These are phyloP conservation scores for Myiozetetes cayanensis DNA, from an alignment of 2,113 vertebrate species.

Conservation along the genomic window DNA sequence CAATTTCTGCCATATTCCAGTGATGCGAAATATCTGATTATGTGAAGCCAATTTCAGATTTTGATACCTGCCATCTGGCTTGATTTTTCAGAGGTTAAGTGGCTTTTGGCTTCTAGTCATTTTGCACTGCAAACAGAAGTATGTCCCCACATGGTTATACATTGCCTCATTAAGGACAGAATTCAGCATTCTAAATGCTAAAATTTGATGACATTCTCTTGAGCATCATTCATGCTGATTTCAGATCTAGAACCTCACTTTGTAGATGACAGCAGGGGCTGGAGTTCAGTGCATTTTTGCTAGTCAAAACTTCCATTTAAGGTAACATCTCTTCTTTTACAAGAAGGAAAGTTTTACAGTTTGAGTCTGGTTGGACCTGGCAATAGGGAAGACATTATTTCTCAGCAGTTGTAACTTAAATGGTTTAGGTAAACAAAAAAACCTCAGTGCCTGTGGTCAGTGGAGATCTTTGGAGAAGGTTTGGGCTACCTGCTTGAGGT, in stretches of 20 bases:
- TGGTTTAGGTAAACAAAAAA: not conserved
- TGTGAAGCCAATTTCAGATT: not conserved
- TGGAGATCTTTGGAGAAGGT: not conserved
- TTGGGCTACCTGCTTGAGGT: not conserved
- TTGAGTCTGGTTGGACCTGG: not conserved
- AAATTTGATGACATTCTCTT: not conserved
- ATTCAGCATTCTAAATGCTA: not conserved
- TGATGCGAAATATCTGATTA: not conserved
- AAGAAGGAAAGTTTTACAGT: not conserved
- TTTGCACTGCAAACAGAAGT: not conserved
- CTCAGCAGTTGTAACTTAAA: not conserved
- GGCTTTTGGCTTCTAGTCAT: not conserved
- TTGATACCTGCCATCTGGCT: not conserved
- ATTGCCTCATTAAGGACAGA: fast-evolving
- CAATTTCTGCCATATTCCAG: not conserved
- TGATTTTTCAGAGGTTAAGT: not conserved
- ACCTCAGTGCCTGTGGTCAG: not conserved
- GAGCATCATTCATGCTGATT: not conserved
- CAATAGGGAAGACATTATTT: not conserved
- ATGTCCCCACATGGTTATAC: not conserved
- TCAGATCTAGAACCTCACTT: not conserved
- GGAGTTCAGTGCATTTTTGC: not conserved
- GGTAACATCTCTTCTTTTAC: not conserved
- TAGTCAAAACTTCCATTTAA: not conserved
- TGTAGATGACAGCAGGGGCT: not conserved